Percentiles rank a stretch among this genome's conserved stretches.
Conservation (phyloP, 2,888 invertebrate species). For the Ectemnius continuus region DNA sequence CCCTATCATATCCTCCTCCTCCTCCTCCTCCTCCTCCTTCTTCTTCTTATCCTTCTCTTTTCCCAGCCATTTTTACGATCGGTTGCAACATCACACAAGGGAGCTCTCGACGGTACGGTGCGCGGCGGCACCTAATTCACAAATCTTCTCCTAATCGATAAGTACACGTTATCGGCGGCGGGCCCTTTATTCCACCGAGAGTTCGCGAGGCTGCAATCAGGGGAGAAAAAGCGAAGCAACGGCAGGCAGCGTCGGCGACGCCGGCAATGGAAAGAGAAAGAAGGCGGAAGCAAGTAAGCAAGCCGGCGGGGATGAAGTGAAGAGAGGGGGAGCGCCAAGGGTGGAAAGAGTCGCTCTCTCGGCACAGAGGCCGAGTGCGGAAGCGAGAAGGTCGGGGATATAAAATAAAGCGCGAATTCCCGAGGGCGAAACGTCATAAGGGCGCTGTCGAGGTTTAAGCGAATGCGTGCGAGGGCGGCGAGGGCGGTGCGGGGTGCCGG, state of each 20-base stretch:
- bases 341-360: background rate
- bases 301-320: background rate
- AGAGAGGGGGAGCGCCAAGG: background rate
- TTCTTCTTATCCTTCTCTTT: no score
- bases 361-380: background rate
- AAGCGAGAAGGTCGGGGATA: background rate
- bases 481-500: background rate
- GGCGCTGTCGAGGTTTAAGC: slow-evolving; percentile 7
- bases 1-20: no score
- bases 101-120: no score
- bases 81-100: no score
- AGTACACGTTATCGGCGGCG: slow-evolving; percentile 3
- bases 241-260: background rate
- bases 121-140: background rate
- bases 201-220: slow-evolving; percentile 6
- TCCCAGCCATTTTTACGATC: no score
- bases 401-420: slow-evolving; percentile 6
- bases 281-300: background rate
- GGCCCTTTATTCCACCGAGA: background rate
- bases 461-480: background rate
- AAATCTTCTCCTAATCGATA: slow-evolving; percentile 9
- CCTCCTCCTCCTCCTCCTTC: no score
- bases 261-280: background rate
- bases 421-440: slow-evolving; percentile 10
- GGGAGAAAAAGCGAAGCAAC: background rate